These are phyloP conservation scores for Hylaeus anthracinus DNA, from an alignment of 1,140 invertebrate genomes.

Conservation along the genomic window DNA sequence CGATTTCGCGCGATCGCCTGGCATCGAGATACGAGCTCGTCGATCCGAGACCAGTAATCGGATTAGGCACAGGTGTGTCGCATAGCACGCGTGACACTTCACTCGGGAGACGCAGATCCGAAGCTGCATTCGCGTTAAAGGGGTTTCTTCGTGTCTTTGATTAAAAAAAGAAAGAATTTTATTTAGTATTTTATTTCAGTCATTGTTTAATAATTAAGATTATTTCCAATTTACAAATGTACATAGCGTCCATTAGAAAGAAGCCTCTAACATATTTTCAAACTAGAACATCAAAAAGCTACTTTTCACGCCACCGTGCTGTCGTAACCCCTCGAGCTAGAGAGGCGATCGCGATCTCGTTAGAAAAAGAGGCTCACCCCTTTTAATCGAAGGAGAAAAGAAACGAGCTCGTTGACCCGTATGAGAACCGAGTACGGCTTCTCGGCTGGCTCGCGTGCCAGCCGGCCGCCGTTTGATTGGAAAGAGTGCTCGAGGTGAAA, in stretches of 20 bases:
- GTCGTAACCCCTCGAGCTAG: background rate
- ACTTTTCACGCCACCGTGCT: background rate
- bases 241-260: no score
- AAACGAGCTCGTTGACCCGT: slow-evolving; percentile 34
- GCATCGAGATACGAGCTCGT: slow-evolving; percentile 22
- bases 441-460: slow-evolving; percentile 8
- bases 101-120: background rate
- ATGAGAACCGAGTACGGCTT: slow-evolving; percentile 22
- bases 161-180: no score
- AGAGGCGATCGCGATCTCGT: slow-evolving; percentile 14
- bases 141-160: no score
- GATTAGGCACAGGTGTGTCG: slow-evolving; percentile 56
- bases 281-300: background rate
- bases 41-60: slow-evolving; percentile 49
- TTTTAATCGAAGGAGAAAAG: slow-evolving; percentile 10
- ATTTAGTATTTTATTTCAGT: no score
- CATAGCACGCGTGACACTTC: slow-evolving; percentile 36
- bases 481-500: background rate
- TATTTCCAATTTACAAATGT: no score
- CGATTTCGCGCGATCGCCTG: slow-evolving; percentile 34
- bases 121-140: background rate
- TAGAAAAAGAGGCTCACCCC: slow-evolving; percentile 15
- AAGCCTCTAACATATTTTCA: no score
- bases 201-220: no score
- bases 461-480: background rate